A percentile compares a stretch with the other conserved stretches of the same genome.
phyloP scores from a whole-genome alignment of 2,113 vertebrate species.

The Sebastes schlegelii region DNA sequence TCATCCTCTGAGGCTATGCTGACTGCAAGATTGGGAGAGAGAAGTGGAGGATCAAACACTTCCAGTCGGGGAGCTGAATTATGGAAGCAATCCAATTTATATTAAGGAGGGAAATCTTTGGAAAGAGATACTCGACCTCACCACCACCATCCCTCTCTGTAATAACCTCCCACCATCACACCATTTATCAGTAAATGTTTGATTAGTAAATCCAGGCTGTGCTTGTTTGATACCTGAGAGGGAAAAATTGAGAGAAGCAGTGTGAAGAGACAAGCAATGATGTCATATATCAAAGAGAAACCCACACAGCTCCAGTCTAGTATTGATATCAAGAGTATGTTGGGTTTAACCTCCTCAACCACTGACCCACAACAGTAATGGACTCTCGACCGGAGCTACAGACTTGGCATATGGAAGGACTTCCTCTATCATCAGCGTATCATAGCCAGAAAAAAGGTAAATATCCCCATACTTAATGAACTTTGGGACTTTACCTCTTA shows the following conservation, averaged over 20 bases:
- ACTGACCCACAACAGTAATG: conserved; percentile 39
- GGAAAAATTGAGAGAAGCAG: neutral
- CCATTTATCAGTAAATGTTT: conserved; percentile 10
- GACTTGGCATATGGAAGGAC: neutral
- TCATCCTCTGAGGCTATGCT: conserved; percentile 16
- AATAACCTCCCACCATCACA: neutral
- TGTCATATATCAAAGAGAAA: conserved; percentile 21
- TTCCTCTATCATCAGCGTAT: neutral
- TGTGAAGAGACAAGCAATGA: neutral
- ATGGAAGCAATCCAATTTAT: conserved; percentile 33
- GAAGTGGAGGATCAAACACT: conserved; percentile 48
- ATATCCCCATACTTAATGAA: neutral
- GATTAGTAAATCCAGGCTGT: conserved; percentile 9
- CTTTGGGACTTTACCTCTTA: neutral
- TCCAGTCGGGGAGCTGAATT: conserved; percentile 24
- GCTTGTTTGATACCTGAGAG: conserved; percentile 16
- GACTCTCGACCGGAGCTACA: conserved; percentile 25
- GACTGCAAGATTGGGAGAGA: conserved; percentile 10
- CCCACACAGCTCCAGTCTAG: conserved; percentile 12
- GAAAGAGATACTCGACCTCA: conserved; percentile 25
- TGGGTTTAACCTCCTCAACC: conserved; percentile 50
- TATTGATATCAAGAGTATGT: conserved; percentile 37
- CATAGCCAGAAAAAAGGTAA: neutral
- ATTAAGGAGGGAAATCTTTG: conserved; percentile 5
- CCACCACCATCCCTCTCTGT: neutral